A percentile compares a stretch with the other conserved stretches of the same genome.
phyloP scores from a whole-genome alignment of 2,888 invertebrate species.

The Phymatocera aterrima region DNA sequence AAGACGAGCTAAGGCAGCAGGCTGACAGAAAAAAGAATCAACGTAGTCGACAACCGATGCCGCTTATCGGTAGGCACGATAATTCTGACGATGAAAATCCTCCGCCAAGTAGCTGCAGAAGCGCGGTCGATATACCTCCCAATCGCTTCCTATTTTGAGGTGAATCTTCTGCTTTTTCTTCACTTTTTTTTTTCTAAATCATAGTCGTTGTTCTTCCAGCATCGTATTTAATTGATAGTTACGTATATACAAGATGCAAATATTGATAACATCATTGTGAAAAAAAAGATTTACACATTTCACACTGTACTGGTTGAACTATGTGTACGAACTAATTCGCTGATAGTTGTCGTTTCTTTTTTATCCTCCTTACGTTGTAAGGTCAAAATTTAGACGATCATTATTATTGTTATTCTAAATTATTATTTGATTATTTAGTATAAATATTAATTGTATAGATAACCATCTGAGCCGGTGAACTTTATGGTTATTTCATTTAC shows the following conservation, averaged over 20 bases:
- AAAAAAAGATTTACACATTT: background rate
- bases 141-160: conserved; percentile 64
- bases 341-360: no score
- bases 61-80: conserved; percentile 61
- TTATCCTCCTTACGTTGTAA: no score
- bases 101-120: conserved; percentile 77
- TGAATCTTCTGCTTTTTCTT: background rate
- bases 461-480: background rate
- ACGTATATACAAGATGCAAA: background rate
- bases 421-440: background rate
- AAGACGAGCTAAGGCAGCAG: conserved; percentile 64
- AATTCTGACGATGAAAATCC: conserved; percentile 76
- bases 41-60: conserved; percentile 48
- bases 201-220: conserved; percentile 38
- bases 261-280: no score
- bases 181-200: no score
- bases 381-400: no score
- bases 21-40: conserved; percentile 60
- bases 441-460: background rate
- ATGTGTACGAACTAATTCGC: no score
- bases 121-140: conserved; percentile 68
- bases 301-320: no score
- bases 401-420: no score
- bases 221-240: background rate
- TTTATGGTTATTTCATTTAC: conserved; percentile 8